phyloP scores from a whole-genome alignment of 2,113 vertebrate genomes.

The Taxidea taxus region DNA sequence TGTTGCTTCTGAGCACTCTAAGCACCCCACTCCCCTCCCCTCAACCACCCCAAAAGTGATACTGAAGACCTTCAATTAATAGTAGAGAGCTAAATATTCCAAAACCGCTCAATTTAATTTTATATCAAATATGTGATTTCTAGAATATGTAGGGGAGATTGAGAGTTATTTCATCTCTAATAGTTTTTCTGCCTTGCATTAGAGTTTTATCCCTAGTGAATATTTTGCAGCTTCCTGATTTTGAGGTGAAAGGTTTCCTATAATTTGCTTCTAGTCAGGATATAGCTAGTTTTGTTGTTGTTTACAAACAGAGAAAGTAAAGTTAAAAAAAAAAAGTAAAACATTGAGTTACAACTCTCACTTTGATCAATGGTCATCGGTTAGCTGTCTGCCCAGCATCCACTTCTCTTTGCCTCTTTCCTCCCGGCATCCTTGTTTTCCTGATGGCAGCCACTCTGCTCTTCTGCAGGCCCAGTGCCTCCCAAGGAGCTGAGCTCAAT shows the following conservation, averaged over 20 bases:
- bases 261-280: neutral
- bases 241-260: neutral
- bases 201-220: neutral
- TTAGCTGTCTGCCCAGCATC: no score
- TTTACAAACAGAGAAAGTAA: neutral
- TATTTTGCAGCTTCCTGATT: neutral
- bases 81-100: neutral
- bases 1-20: neutral
- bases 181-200: neutral
- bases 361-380: neutral
- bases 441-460: neutral
- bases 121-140: neutral
- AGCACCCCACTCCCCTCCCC: neutral
- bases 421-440: accelerated
- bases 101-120: neutral
- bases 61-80: neutral
- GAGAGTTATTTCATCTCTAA: neutral
- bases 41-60: neutral
- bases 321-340: neutral
- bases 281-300: neutral
- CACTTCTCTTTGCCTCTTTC: neutral
- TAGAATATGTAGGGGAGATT: neutral
- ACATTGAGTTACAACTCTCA: neutral
- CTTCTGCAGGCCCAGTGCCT: neutral
- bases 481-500: neutral